Base-by-base conservation (phyloP, 1,140 invertebrate species). In the Neuroterus valhalla region DNA sequence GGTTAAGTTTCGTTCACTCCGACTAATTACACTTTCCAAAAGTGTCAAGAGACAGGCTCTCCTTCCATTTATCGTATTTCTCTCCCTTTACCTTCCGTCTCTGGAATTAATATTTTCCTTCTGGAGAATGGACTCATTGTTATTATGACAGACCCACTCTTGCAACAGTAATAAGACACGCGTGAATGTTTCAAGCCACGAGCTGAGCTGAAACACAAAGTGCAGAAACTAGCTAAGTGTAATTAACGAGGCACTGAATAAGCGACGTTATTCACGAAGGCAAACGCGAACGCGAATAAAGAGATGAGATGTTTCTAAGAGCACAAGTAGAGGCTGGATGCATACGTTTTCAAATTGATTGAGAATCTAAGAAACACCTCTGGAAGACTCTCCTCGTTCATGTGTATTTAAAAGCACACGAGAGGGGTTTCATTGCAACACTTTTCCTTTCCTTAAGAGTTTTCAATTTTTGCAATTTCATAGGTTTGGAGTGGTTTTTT, bases 211-310 rank as follows among this genome's bases (percentile, higher is more conserved):
- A 62, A 43, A 45, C 42, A n/a, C 67, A 73, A 72, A 77, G 75
- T 72, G 74, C 71, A 77, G 75, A 77, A 77, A 77, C 71, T 70
- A 72, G 76, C 72, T 71, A 77, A 77, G 76, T 77, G 72, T 77
- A 74, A 77, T 77, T 77, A 77, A 70, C 76, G 76, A 67, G 67
- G 68, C 26, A 69, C 70, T 68, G 55, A 69, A 70, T 69, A 76
- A 76, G 70, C 66, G 73, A 74, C 73, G 75, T 66, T 68, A 68
- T 73, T 14, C 73, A 46, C 17, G 50, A 68, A 26, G 26, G 10
- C 23, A 21, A 55, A 55, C 50, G n/a, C 5, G 26, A 62, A 62
- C 26, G 55, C 55, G 55, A 26, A 62, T 62, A 12, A 26, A 6
- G 31, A 62, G 55, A 62, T 62, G 31, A 62, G 55, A 62, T 62